These are phyloP conservation scores for Folsomia candida DNA, from an alignment of 2,888 invertebrate genomes.

Conservation along the genomic window DNA sequence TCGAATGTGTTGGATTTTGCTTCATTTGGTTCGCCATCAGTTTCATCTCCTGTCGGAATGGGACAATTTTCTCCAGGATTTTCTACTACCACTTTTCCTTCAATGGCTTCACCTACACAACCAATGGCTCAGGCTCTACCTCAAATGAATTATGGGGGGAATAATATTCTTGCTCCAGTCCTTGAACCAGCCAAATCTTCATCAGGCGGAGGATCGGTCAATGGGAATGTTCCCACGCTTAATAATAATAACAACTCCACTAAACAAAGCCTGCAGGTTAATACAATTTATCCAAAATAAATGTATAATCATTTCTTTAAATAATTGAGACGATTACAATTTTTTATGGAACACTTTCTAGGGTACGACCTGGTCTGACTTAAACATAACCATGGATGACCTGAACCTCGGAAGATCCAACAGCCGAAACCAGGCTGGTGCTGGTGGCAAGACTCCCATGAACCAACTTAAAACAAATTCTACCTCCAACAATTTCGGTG, in stretches of 20 bases:
- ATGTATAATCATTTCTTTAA: background rate
- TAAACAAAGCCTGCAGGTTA: slow-evolving; percentile 44
- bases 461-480: slow-evolving; percentile 43
- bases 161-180: slow-evolving; percentile 27
- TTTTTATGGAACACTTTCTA: slow-evolving; percentile 30
- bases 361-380: slow-evolving; percentile 51
- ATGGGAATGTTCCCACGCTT: slow-evolving; percentile 36
- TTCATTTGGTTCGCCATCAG: slow-evolving; percentile 29
- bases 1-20: slow-evolving; percentile 34
- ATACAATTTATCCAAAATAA: background rate
- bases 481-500: slow-evolving; percentile 36
- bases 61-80: slow-evolving; percentile 13
- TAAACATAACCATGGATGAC: slow-evolving; percentile 48
- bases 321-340: background rate
- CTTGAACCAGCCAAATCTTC: slow-evolving; percentile 30
- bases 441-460: slow-evolving; percentile 44
- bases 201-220: slow-evolving; percentile 27
- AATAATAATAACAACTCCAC: slow-evolving; percentile 49
- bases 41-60: slow-evolving; percentile 31
- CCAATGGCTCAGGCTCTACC: slow-evolving; percentile 27
- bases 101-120: no score
- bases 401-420: slow-evolving; percentile 45
- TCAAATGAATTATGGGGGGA: slow-evolving; percentile 23
- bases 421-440: slow-evolving; percentile 31
- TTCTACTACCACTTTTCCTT: slow-evolving; percentile 25